A percentile compares a stretch with the other conserved stretches of the same genome.
phyloP scores from a whole-genome alignment of 2,888 invertebrate genomes.

The Ophion costatus region DNA sequence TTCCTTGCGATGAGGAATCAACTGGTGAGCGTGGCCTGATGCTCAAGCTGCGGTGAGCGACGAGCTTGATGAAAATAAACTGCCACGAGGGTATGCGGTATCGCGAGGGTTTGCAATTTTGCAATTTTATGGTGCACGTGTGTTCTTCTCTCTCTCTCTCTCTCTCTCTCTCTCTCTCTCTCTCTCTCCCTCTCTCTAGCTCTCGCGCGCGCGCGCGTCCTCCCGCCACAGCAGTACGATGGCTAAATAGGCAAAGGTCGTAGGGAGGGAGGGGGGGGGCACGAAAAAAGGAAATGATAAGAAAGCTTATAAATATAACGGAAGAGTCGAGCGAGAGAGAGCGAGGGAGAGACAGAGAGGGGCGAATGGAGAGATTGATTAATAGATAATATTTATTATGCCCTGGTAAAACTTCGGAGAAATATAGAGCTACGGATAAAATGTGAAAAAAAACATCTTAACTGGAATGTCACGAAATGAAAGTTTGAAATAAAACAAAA shows the following conservation, averaged over 20 bases:
- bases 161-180: background rate
- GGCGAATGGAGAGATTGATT: too few relatives aligned
- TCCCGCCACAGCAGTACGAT: background rate
- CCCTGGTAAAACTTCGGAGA: too few relatives aligned
- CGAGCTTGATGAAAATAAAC: too few relatives aligned
- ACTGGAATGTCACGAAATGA: too few relatives aligned
- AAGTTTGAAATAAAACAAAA: too few relatives aligned
- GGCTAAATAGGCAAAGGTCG: slow-evolving; percentile 11
- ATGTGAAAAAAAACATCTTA: too few relatives aligned
- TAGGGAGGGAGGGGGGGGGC: background rate
- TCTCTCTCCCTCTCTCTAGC: background rate
- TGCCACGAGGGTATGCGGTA: too few relatives aligned
- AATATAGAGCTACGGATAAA: too few relatives aligned
- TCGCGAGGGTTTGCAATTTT: background rate
- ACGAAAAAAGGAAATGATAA: slow-evolving; percentile 25
- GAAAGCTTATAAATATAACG: slow-evolving; percentile 33
- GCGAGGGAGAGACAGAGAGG: background rate
- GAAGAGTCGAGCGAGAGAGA: background rate
- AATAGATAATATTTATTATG: too few relatives aligned
- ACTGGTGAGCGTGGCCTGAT: too few relatives aligned
- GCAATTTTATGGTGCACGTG: slow-evolving; percentile 9
- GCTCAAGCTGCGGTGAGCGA: too few relatives aligned
- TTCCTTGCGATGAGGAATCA: too few relatives aligned
- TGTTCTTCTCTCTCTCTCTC: background rate
- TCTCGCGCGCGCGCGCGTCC: background rate